Base-by-base conservation (phyloP, 2,888 invertebrate genomes). In the Eristalis arbustorum region DNA sequence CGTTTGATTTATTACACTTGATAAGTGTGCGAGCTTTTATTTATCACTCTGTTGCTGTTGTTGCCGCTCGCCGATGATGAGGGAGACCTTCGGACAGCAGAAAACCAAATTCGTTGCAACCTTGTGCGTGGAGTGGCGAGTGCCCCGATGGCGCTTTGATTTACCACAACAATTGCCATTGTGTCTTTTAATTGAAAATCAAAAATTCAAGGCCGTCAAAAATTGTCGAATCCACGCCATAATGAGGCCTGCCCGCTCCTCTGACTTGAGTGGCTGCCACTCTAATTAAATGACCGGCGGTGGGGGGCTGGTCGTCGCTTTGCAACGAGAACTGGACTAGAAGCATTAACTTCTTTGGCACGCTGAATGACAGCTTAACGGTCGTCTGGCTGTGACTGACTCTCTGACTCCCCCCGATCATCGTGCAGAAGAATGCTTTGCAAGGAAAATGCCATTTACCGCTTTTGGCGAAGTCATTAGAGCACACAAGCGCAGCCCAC, bases 321-420 rank as follows among this genome's bases (percentile, higher is more conserved):
- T 72, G 67, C 72, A 72, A 23, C 42, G 72, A 42, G 67, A 78
- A 73, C 28, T 57, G 63, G 57, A 68, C 72, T 63, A 68, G 73
- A 78, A 67, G 72, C 67, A 73, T 83, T 73, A 78, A 78, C 77
- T 83, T 72, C 78, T 72, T 67, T 77, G 71, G 56, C 5, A 61
- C 61, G 68, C 68, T 73, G 56, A 73, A 78, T 82, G 82, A 72
- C 71, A 77, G 56, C 61, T 28, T 56, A 64, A 72, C 71, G 77
- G 25, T 8, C 56, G 66, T 25, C 62, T 57, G 67, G 78, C 83
- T 42, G 31, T 10, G 8, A 5, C 31, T 10, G 31, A 31, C 31
- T 31, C 31, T 10, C 8, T 1, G 31, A n/a, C 5, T 6, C 6
- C 31, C 31, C 31, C 31, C 31, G 31, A 31, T 31, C 31, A 8